A percentile compares a stretch with the other conserved stretches of the same genome.
Evolutionary conservation across 1,140 invertebrate species (phyloP).

Genomic region (Hydropsyche tenuis): DNA sequence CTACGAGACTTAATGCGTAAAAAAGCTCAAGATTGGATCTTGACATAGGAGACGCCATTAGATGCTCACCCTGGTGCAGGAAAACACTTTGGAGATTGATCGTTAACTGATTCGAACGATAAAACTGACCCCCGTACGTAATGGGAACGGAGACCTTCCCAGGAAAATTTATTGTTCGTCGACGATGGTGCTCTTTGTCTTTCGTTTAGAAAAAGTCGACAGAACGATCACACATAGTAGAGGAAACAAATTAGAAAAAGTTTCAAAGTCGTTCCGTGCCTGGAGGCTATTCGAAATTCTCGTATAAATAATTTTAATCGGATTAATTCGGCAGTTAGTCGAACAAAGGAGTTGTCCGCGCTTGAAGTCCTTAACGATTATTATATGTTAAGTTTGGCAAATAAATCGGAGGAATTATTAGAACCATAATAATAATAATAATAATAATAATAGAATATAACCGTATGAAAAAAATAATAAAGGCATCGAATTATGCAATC

Average conservation of each 20-base stretch:
- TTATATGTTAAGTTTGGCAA: too few species aligned
- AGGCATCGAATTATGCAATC: too few species aligned
- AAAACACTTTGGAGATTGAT: conserved; percentile 30
- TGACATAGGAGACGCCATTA: conserved; percentile 7
- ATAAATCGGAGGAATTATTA: too few species aligned
- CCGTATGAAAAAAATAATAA: too few species aligned
- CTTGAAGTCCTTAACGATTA: too few species aligned
- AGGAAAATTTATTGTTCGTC: conserved; percentile 10
- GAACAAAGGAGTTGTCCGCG: too few species aligned
- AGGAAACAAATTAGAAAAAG: neutral
- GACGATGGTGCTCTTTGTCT: neutral
- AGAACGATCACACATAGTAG: neutral
- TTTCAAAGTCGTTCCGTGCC: neutral
- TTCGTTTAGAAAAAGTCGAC: conserved; percentile 3
- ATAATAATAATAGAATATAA: too few species aligned
- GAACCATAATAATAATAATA: too few species aligned
- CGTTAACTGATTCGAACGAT: conserved; percentile 31
- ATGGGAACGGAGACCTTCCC: neutral
- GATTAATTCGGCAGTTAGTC: too few species aligned
- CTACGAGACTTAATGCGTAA: neutral
- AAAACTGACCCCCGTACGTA: conserved; percentile 24
- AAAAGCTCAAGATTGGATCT: conserved; percentile 7
- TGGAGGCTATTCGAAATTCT: too few species aligned
- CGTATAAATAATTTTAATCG: too few species aligned
- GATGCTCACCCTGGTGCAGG: conserved; percentile 1